phyloP scores from a whole-genome alignment of 2,888 invertebrate genomes.

The Zonitis immaculata region DNA sequence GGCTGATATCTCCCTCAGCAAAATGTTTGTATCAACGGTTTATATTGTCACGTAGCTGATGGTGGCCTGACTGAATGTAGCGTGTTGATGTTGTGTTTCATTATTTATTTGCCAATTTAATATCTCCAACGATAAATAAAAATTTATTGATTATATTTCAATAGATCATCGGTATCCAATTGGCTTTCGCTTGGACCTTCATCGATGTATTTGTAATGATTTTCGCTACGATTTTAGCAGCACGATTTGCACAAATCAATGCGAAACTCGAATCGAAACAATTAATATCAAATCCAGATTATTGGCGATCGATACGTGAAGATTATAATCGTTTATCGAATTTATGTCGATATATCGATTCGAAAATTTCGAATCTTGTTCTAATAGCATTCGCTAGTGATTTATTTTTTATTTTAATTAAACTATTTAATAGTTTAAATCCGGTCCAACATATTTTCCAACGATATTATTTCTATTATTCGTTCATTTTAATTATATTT shows the following conservation, averaged over 20 bases:
- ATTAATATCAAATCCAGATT: neutral
- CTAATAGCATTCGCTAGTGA: conserved; percentile 62
- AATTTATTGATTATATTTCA: conserved; percentile 23
- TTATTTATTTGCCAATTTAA: too few relatives aligned
- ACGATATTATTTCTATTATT: conserved; percentile 35
- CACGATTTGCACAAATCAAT: conserved; percentile 38
- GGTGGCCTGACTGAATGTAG: too few relatives aligned
- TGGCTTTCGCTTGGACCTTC: conserved; percentile 37
- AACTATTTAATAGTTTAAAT: conserved; percentile 62
- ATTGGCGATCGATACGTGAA: conserved; percentile 52
- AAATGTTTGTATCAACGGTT: too few relatives aligned
- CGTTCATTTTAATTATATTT: conserved; percentile 42
- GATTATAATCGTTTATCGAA: conserved; percentile 53
- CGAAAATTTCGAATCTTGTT: conserved; percentile 51
- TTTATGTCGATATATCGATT: conserved; percentile 51
- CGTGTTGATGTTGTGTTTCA: too few relatives aligned
- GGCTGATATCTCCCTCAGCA: too few relatives aligned
- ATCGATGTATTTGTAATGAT: conserved; percentile 42
- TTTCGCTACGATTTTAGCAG: conserved; percentile 34
- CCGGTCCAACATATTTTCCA: conserved; percentile 28
- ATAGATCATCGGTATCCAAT: conserved; percentile 32
- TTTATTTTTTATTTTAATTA: conserved; percentile 67
- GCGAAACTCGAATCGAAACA: conserved; percentile 20
- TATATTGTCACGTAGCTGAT: too few relatives aligned
- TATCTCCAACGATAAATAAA: neutral